Evolutionary conservation across 2,888 invertebrate genomes (phyloP).

Genomic region (Pardosa pseudoannulata): DNA sequence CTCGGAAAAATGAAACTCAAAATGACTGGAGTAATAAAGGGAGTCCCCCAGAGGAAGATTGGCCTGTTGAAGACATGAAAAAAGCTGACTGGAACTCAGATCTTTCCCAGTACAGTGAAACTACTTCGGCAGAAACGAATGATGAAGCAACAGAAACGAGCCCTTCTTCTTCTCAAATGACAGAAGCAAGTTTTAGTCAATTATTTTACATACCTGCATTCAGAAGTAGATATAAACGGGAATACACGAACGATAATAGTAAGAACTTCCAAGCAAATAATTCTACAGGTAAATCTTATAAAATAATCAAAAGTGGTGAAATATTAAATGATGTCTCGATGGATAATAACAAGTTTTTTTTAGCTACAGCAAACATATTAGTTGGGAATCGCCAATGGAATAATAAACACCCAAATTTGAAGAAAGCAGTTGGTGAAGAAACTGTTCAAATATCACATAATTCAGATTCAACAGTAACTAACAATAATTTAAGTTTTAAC

Average conservation of each 20-base stretch:
- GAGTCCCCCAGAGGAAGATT: neutral
- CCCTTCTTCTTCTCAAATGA: conserved; percentile 7
- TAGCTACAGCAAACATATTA: conserved; percentile 40
- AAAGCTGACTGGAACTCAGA: neutral
- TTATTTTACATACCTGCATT: conserved; percentile 40
- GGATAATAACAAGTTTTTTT: conserved; percentile 38
- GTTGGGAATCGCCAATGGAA: neutral
- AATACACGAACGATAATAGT: neutral
- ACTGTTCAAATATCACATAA: neutral
- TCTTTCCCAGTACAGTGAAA: neutral
- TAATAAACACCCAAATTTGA: too few relatives aligned
- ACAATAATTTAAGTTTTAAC: neutral
- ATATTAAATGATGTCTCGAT: neutral
- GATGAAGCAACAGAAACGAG: conserved; percentile 21
- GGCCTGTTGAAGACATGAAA: neutral
- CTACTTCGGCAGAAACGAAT: neutral
- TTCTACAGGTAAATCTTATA: neutral
- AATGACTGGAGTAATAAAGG: neutral
- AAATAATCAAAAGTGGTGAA: conserved; percentile 18
- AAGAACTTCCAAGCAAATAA: neutral
- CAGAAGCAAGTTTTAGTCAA: conserved; percentile 37
- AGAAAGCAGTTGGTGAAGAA: neutral
- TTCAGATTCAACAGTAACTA: neutral
- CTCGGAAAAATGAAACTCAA: conserved; percentile 5
- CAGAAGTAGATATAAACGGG: conserved; percentile 26